Conservation (phyloP, 2,888 invertebrate genomes). For the Ceramica pisi region DNA sequence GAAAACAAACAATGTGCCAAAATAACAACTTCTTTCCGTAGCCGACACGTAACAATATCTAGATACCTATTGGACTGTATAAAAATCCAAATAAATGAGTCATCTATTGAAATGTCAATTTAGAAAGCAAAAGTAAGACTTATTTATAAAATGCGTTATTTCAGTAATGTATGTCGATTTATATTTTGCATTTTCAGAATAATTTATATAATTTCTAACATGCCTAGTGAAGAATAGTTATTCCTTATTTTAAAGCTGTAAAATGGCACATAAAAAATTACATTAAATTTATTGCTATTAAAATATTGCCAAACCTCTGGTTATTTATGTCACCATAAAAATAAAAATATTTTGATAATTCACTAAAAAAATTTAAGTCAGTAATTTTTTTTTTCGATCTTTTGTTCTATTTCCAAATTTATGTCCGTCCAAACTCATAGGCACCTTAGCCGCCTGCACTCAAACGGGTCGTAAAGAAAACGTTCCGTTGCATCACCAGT, state of each 20-base stretch:
- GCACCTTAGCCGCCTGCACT: conserved; percentile 32
- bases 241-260: background rate
- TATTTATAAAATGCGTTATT: conserved; percentile 14
- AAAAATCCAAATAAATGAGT: background rate
- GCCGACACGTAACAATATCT: no score
- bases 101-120: conserved; percentile 1
- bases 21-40: no score
- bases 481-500: conserved; percentile 59
- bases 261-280: background rate
- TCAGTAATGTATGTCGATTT: conserved; percentile 16
- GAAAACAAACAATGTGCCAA: no score
- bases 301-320: background rate
- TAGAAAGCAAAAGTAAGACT: conserved; percentile 20
- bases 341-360: no score
- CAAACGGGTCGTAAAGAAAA: conserved; percentile 54
- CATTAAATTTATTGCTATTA: background rate
- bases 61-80: no score
- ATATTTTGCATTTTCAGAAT: background rate
- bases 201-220: background rate
- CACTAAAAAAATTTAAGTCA: no score
- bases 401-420: background rate
- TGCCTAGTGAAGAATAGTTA: conserved; percentile 2
- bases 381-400: no score
- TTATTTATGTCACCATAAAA: no score
- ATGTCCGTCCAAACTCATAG: conserved; percentile 24